Percentiles rank a stretch among this genome's conserved stretches.
Evolutionary conservation across 2,113 vertebrate genomes (phyloP).

Genomic region (Scalopus aquaticus): DNA sequence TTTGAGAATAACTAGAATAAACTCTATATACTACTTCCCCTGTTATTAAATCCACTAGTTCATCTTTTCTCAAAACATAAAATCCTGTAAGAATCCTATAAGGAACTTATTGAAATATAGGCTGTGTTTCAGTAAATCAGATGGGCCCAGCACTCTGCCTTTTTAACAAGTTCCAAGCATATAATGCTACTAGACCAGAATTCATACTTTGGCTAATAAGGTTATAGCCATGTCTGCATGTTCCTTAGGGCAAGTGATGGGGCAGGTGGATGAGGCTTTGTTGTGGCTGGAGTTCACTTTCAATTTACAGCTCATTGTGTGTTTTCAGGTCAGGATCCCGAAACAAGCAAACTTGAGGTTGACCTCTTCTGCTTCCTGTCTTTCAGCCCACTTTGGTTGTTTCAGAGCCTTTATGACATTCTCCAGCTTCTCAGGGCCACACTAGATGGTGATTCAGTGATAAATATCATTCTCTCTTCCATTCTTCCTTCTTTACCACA

Average conservation of each 20-base stretch:
- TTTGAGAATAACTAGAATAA: not conserved
- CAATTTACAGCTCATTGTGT: not conserved
- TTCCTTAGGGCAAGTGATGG: not conserved
- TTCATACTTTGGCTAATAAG: not conserved
- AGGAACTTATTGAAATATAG: not conserved
- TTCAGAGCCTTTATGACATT: not conserved
- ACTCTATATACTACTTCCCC: not conserved
- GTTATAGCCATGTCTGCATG: not conserved
- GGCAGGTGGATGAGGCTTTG: not conserved
- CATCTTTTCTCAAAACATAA: not conserved
- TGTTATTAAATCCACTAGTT: not conserved
- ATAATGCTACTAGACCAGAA: not conserved
- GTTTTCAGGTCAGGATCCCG: not conserved
- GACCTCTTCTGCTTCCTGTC: not conserved
- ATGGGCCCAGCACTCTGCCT: not conserved
- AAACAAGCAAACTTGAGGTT: not conserved
- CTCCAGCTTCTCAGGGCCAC: not conserved
- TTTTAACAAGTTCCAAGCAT: not conserved
- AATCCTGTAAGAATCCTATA: not conserved
- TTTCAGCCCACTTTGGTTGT: not conserved
- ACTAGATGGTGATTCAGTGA: not conserved
- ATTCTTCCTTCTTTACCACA: not conserved
- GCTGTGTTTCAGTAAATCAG: not conserved
- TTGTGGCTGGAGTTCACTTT: not conserved
- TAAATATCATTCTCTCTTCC: not conserved